Conservation (phyloP, 1,140 invertebrate species). For the Aphaenogaster floridana region DNA sequence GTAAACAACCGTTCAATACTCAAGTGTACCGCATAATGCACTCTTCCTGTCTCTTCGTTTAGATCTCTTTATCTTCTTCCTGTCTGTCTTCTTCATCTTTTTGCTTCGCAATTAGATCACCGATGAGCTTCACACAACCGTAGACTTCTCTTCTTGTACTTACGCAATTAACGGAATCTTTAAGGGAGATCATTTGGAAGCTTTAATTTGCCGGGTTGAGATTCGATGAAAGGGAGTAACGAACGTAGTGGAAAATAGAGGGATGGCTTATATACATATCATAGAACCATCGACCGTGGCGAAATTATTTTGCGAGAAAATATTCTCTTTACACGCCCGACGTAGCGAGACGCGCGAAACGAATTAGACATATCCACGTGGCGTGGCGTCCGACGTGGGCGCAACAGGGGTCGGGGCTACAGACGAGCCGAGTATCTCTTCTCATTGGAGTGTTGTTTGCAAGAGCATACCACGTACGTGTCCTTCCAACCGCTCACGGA, state of each 20-base stretch:
- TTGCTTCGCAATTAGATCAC: conserved; percentile 64
- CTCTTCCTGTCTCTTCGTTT: conserved; percentile 46
- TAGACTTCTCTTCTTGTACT: background rate
- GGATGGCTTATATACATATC: background rate
- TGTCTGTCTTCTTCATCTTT: conserved; percentile 18
- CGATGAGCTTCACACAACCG: background rate
- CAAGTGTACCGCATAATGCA: conserved; percentile 16
- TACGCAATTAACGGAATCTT: conserved; percentile 80
- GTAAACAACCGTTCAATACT: conserved; percentile 32
- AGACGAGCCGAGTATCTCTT: conserved; percentile 61
- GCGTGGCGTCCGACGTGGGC: conserved; percentile 50
- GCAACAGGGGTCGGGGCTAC: conserved; percentile 17
- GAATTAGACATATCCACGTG: conserved; percentile 63
- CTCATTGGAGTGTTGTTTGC: conserved; percentile 68
- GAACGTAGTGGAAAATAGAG: background rate
- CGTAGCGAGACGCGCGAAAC: conserved; percentile 49
- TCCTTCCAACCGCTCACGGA: conserved; percentile 45
- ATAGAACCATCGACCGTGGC: conserved; percentile 5
- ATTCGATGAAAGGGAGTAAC: conserved; percentile 68
- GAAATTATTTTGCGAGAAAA: conserved; percentile 60
- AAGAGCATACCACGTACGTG: conserved; percentile 71
- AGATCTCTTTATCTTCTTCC: background rate
- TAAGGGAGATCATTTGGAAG: conserved; percentile 81
- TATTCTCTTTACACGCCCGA: conserved; percentile 46
- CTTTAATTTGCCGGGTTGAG: conserved; percentile 78